These are phyloP conservation scores for Noctua janthina DNA, from an alignment of 2,888 invertebrate species.

Conservation along the genomic window DNA sequence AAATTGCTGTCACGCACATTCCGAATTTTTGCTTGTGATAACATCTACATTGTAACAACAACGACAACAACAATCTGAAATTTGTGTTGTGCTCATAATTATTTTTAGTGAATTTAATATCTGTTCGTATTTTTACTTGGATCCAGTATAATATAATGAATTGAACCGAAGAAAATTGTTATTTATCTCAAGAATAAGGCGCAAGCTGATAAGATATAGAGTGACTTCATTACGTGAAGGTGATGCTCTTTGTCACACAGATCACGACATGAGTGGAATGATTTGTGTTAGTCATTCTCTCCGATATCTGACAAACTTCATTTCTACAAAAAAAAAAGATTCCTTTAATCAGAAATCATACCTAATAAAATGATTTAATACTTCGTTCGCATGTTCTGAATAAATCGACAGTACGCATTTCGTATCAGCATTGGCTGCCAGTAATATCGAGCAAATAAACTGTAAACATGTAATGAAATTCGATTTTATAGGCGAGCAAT, in stretches of 20 bases:
- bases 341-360: background rate
- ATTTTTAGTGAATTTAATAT: slow-evolving; percentile 31
- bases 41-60: slow-evolving; percentile 23
- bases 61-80: slow-evolving; percentile 1
- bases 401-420: slow-evolving; percentile 36
- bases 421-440: slow-evolving; percentile 54
- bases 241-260: slow-evolving; percentile 78
- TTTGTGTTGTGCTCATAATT: slow-evolving; percentile 25
- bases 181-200: slow-evolving; percentile 81
- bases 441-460: slow-evolving; percentile 57
- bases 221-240: slow-evolving; percentile 81
- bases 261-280: slow-evolving; percentile 60
- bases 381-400: slow-evolving; percentile 16
- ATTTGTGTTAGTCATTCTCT: slow-evolving; percentile 50
- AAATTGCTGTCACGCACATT: slow-evolving; percentile 14
- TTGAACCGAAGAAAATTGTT: slow-evolving; percentile 75
- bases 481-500: slow-evolving; percentile 61
- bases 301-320: slow-evolving; percentile 16
- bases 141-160: slow-evolving; percentile 68
- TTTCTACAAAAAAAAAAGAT: background rate
- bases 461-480: slow-evolving; percentile 54
- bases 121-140: slow-evolving; percentile 31
- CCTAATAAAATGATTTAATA: slow-evolving; percentile 6
- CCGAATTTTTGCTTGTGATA: slow-evolving; percentile 22
- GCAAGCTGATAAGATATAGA: slow-evolving; percentile 84